Evolutionary conservation across 1,140 invertebrate genomes (phyloP), one percentile per base, ranked within the genome.

Genomic region (Onthophagus taurus): DNA sequence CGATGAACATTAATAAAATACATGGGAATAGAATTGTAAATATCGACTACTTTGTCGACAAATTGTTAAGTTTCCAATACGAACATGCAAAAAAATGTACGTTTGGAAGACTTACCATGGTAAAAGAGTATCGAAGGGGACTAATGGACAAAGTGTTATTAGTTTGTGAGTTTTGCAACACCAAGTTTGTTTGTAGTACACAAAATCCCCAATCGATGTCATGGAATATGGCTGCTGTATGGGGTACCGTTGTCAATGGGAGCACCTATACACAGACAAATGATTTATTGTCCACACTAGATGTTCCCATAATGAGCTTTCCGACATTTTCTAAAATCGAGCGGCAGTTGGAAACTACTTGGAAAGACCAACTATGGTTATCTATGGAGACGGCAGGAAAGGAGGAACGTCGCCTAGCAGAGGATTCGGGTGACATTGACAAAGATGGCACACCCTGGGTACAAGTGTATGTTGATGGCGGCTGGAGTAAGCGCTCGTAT

Each of bases 221-320:
- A n/a, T n/a, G n/a, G n/a, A n/a, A n/a, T n/a, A n/a, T n/a, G n/a
- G n/a, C n/a, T n/a, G n/a, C n/a, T n/a, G n/a, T n/a, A n/a, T n/a
- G n/a, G n/a, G n/a, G n/a, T n/a, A 31, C 65, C 64, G 24, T 53
- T 55, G 26, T 57, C 58, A 26, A n/a, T 26, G 7, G 24, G n/a
- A 26, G 24, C n/a, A 26, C 24, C 7, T 26, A 26, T 26, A 26
- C 24, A 7, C 24, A 26, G 24, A n/a, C n/a, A 26, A 26, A 26
- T 26, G 24, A 26, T 26, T 7, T 26, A n/a, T 26, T 26, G 7
- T n/a, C 7, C 7, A 7, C n/a, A n/a, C n/a, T 26, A n/a, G 24
- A 26, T n/a, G n/a, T 26, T 7, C 24, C 24, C 7, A 7, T 7
- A 7, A 26, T 26, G 24, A 26, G 7, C 24, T 26, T 26, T 26